Conservation (phyloP, 2,113 vertebrate genomes). For the Anser cygnoides region DNA sequence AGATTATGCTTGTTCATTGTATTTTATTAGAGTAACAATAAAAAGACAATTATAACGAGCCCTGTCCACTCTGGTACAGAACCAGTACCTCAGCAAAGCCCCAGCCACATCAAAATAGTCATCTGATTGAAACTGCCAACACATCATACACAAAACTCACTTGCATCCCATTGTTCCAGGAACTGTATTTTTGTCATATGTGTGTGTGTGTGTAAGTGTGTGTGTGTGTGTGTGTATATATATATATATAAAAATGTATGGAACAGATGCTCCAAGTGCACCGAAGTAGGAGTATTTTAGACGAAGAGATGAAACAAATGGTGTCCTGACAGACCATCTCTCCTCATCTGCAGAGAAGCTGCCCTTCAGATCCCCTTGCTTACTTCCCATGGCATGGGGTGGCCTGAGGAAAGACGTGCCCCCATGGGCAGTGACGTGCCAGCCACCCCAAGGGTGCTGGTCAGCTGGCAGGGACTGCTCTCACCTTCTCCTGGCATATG, state of each 20-base stretch:
- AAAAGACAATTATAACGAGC: neutral
- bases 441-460: rapidly evolving
- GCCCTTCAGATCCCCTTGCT: neutral
- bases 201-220: no score
- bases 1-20: neutral
- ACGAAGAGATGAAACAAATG: neutral
- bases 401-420: rapidly evolving
- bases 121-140: neutral
- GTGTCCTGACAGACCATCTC: neutral
- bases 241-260: neutral
- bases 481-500: rapidly evolving
- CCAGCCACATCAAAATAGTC: neutral
- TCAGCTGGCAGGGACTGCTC: neutral
- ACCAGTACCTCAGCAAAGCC: neutral
- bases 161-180: neutral
- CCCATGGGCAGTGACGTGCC: neutral
- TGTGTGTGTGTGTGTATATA: no score
- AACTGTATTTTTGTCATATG: neutral
- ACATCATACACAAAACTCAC: neutral
- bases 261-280: neutral
- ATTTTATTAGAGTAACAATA: neutral
- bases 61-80: neutral
- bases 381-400: neutral
- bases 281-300: neutral
- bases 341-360: neutral